Base-by-base conservation (phyloP, 1,140 invertebrate species). In the Monochamus saltuarius region DNA sequence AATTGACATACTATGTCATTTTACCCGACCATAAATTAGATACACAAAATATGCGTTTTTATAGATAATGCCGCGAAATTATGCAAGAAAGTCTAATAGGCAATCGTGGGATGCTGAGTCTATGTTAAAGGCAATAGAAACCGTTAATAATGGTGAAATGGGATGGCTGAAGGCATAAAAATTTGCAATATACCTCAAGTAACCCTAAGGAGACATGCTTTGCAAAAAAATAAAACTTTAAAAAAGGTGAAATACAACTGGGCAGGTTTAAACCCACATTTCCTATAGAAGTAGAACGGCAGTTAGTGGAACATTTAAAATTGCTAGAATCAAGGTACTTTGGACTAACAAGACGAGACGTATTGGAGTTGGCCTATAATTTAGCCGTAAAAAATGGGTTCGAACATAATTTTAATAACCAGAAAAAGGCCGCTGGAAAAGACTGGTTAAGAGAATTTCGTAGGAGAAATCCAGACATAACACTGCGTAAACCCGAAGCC, bases 361-460 rank as follows among this genome's bases (percentile, higher is more conserved):
- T 42, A 13, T 42, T 42, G 7, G 40, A 42, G 16, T 17, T 42
- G 7, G 40, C 16, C 16, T 42, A 42, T 42, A 2, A 42, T 13
- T 42, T 42, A 38, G 51, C 29, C 13, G 51, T n/a, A 14, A 53
- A 16, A 38, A 53, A 38, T 38, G 35, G 51, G 14, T 35, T 53
- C n/a, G 9, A 37, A n/a, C 53, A 46, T 35, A 1, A 22, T 13
- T 56, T 42, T 29, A 56, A 56, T 43, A 11, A 13, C 9, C 11
- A 45, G 22, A 56, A 56, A 34, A 56, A 67, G 62, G 47, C 14
- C 9, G 75, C 75, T 29, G 22, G 22, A 29, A 53, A 22, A 72
- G 76, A 46, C 75, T 75, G 76, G 67, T n/a, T 72, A 50, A 45
- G 50, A 47, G 60, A 62, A 9, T 78, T 77, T 57, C 37, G 73